Conservation (phyloP, 2,888 invertebrate species). For the Catocala sponsa region DNA sequence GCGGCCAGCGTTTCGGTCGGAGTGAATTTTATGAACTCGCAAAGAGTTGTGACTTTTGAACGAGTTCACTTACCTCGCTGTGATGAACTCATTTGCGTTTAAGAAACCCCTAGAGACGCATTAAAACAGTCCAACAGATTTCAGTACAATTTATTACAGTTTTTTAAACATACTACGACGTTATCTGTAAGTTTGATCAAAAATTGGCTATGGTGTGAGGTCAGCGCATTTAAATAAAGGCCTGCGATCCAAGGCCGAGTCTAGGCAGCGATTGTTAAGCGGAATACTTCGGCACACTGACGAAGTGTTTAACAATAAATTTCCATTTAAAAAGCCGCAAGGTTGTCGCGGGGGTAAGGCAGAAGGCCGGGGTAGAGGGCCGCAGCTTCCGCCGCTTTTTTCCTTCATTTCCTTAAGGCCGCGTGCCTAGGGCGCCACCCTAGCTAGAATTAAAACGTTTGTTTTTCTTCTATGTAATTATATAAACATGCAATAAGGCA, state of each 20-base stretch:
- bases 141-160: not conserved
- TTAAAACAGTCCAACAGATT: constrained; percentile 3
- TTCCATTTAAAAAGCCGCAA: constrained; percentile 88
- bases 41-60: constrained; percentile 77
- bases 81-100: constrained; percentile 31
- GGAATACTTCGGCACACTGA: constrained; percentile 75
- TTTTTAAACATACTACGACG: constrained; percentile 4
- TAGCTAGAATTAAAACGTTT: constrained; percentile 79
- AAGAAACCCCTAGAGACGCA: constrained; percentile 1
- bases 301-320: constrained; percentile 88
- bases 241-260: constrained; percentile 56
- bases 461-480: constrained; percentile 65
- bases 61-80: constrained; percentile 66
- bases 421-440: constrained; percentile 80
- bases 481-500: constrained; percentile 55
- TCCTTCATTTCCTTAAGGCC: constrained; percentile 86
- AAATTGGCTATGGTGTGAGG: constrained; percentile 41
- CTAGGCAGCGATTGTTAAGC: constrained; percentile 76
- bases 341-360: constrained; percentile 51
- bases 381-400: constrained; percentile 85
- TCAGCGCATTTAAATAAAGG: constrained; percentile 56
- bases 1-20: constrained; percentile 74
- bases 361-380: constrained; percentile 56
- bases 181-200: constrained; percentile 18
- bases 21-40: constrained; percentile 86